Conservation (phyloP, 2,113 vertebrate species). For the Martes martes region DNA sequence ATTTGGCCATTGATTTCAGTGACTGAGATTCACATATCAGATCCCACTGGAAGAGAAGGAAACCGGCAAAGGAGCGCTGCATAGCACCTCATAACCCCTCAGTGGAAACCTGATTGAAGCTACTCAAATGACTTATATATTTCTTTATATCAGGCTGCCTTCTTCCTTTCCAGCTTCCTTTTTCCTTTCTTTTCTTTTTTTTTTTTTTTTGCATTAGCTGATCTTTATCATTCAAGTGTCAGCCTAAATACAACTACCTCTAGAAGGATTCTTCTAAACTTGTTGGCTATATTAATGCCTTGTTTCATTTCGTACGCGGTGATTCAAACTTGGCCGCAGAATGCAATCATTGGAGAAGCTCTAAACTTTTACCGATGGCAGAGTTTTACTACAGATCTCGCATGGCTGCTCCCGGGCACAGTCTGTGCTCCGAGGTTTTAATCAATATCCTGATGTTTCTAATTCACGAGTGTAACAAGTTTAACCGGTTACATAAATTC, state of each 20-base stretch:
- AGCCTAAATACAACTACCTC: neutral
- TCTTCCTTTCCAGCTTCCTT: neutral
- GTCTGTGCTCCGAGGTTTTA: neutral
- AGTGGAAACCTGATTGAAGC: neutral
- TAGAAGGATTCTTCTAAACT: neutral
- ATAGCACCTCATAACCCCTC: neutral
- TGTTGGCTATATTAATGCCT: neutral
- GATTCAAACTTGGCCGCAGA: neutral
- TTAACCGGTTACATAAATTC: neutral
- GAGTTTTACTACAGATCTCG: neutral
- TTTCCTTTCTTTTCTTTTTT: neutral
- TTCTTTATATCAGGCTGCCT: neutral
- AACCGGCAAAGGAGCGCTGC: neutral
- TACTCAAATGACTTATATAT: neutral
- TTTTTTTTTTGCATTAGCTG: neutral
- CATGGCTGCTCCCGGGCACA: neutral
- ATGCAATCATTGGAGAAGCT: neutral
- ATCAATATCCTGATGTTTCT: neutral
- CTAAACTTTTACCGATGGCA: neutral
- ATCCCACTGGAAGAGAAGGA: slow-evolving; percentile 78
- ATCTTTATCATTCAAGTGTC: neutral
- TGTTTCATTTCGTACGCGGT: neutral
- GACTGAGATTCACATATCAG: slow-evolving; percentile 79
- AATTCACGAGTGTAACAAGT: neutral
- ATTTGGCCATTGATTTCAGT: slow-evolving; percentile 79